These are phyloP conservation scores for Platynereis dumerilii DNA, from an alignment of 2,888 invertebrate species.

Conservation along the genomic window DNA sequence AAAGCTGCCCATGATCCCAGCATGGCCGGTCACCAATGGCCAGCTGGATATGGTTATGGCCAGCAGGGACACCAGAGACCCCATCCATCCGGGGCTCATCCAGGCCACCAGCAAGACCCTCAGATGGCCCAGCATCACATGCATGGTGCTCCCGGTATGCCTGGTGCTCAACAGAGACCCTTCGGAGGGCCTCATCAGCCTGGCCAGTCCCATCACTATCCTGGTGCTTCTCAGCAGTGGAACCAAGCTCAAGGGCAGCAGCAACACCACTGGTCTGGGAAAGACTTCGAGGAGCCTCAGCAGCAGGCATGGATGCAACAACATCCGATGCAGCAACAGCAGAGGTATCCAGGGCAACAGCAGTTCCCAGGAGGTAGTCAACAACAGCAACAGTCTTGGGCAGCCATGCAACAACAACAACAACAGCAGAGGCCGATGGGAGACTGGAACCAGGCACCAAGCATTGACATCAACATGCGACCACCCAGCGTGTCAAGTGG, in stretches of 20 bases:
- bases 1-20: not conserved
- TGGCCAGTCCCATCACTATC: too few species aligned
- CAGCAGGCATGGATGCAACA: constrained; percentile 9
- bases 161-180: too few species aligned
- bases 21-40: not conserved
- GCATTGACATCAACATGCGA: too few species aligned
- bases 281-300: not conserved
- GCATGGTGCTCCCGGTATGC: too few species aligned
- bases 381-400: not conserved
- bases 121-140: too few species aligned
- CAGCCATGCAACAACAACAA: constrained; percentile 6
- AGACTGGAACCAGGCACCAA: too few species aligned
- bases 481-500: too few species aligned
- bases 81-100: not conserved
- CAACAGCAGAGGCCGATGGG: not conserved
- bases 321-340: not conserved
- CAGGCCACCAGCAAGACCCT: not conserved
- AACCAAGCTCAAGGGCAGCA: not conserved
- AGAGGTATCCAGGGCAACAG: not conserved
- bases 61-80: not conserved
- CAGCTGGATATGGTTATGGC: not conserved
- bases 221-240: not conserved
- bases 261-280: constrained; percentile 5
- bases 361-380: constrained; percentile 1
- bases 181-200: too few species aligned